Base-by-base conservation (phyloP, 2,888 invertebrate genomes). In the Hedychridium roseum region DNA sequence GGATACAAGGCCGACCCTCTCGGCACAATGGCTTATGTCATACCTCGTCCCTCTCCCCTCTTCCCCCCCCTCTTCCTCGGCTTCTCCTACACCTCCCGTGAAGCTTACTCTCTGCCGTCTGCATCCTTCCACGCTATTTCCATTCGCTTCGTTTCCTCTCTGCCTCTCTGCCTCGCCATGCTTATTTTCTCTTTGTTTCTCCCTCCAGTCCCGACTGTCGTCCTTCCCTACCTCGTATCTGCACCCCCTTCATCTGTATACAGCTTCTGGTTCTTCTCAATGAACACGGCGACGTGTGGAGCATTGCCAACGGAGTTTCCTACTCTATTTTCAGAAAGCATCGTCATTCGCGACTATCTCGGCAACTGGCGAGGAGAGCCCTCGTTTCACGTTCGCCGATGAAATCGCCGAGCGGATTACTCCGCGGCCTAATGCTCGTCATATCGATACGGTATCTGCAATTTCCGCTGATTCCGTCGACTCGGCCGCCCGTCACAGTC, bases 1-100 rank as follows among this genome's bases (percentile, higher is more conserved):
- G 49, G 45, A 51, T 55, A 50, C 59, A 59, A 61, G 59, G 39
- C 50, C 54, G 43, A 52, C 42, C 36, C 50, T 53, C 41, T 42
- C 28, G 30, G 44, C 37, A 56, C 58, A 63, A 64, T 56, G 53
- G 54, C 60, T 66, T 56, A 52, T 54, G 61, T 57, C 54, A 55
- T 57, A 59, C n/a, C 26, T 21, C 37, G 0, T 23, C 9, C 15
- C 2, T 15, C 14, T 15, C n/a, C 23, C 23, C 9, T 6, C 14
- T 12, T n/a, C 3, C 23, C 2, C 15, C 11, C 23, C 6, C 11
- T 15, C 11, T 14, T 0, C 36, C 15, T 36, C 14, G 5, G 11
- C 14, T 12, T 23, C 21, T 4, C 17, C 11, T 14, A 3, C 31
- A n/a, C 16, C 20, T 2, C 15, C 9, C 14, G 14, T 12, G 30